A percentile compares a stretch with the other conserved stretches of the same genome.
These are phyloP conservation scores for Psettodes erumei DNA, from an alignment of 2,113 vertebrate genomes.

Conservation along the genomic window DNA sequence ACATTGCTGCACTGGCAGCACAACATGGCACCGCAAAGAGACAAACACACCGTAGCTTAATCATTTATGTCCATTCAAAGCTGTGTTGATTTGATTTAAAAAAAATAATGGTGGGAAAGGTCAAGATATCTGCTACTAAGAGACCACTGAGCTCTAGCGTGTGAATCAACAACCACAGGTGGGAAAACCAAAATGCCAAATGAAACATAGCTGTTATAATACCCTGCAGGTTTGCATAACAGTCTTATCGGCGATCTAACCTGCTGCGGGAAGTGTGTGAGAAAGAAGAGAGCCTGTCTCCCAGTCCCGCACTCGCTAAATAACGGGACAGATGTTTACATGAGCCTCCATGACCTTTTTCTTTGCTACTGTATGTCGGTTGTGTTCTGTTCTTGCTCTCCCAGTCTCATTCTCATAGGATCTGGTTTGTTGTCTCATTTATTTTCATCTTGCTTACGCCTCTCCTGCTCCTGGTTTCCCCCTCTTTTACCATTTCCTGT, in stretches of 20 bases:
- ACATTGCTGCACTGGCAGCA: constrained; percentile 24
- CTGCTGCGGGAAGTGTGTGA: constrained; percentile 12
- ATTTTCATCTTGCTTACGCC: constrained; percentile 47
- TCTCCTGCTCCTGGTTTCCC: constrained; percentile 37
- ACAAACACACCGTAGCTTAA: constrained; percentile 23
- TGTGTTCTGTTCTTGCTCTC: constrained; percentile 23
- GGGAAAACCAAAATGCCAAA: constrained; percentile 32
- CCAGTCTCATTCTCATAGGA: constrained; percentile 15
- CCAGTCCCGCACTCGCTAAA: constrained; percentile 23
- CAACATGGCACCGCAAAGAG: constrained; percentile 16
- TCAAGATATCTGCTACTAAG: constrained; percentile 10
- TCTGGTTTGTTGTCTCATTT: constrained; percentile 42
- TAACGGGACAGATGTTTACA: constrained; percentile 42
- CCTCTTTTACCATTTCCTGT: constrained; percentile 62
- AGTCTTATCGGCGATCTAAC: constrained; percentile 47
- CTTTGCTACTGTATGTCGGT: constrained; percentile 24
- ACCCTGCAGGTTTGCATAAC: constrained; percentile 34
- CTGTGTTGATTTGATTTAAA: constrained; percentile 34
- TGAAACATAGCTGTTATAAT: constrained; percentile 13
- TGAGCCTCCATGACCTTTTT: constrained; percentile 27
- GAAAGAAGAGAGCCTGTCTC: constrained; percentile 24
- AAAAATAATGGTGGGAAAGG: constrained; percentile 31
- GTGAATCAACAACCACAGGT: constrained; percentile 60
- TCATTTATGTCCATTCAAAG: constrained; percentile 29
- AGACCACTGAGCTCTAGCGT: constrained; percentile 26